Evolutionary conservation across 2,113 vertebrate species (phyloP), one percentile per base, ranked within the genome.

Genomic region (Corythoichthys haematopterus): DNA sequence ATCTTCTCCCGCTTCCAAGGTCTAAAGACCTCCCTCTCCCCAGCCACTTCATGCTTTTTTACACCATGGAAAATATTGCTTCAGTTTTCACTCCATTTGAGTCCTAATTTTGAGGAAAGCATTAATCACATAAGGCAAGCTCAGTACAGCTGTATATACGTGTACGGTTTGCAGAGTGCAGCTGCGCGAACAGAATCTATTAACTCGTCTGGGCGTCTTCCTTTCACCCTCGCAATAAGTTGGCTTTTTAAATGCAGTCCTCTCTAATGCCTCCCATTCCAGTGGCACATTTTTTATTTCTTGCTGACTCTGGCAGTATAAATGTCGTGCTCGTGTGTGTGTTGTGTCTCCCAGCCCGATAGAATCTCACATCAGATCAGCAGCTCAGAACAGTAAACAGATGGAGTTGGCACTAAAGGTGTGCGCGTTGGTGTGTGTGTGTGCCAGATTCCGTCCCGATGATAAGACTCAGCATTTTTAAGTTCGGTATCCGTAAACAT

Each of bases 321-420:
- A 61, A 40, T 61, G 40, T 45, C 59, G 16, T 3, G 36, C 16
- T 3, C 14, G 43, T 45, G 60, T 2, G 16, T 15, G 20, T 66
- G 73, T 76, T 58, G 66, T 45, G 0, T 71, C 62, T 65, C 51
- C 37, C 61, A 52, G 33, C 35, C 66, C 72, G 74, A 76, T 69
- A 68, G 40, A 65, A 76, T 79, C 66, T 74, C 64, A 73, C 71
- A 69, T 82, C 75, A 76, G 78, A 82, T 82, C 71, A 64, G 69
- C 63, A 64, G 64, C 74, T 76, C 70, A 55, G 75, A 80, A 66
- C 74, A 57, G 72, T 70, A 85, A 85, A 78, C 83, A 85, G 83
- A 86, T 71, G 78, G 73, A 83, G 61, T 65, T 69, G 73, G 76
- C 77, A 78, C 60, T 33, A 74, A 64, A 70, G 70, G 71, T 64